A percentile compares a stretch with the other conserved stretches of the same genome.
phyloP scores from a whole-genome alignment of 2,797 vertebrate genomes.

The Pseudochirops cupreus region DNA sequence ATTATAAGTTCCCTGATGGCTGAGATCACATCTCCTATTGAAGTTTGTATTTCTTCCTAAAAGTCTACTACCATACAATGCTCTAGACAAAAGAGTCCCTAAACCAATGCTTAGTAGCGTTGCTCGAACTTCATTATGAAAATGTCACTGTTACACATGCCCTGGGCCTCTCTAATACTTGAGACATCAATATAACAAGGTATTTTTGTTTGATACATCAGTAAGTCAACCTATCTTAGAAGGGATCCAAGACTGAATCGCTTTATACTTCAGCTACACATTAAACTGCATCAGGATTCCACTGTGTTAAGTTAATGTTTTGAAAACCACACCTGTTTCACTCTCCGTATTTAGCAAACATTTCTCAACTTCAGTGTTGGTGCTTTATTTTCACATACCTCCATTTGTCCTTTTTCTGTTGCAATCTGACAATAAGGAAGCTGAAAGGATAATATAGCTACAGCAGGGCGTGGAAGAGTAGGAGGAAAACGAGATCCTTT shows the following conservation, averaged over 20 bases:
- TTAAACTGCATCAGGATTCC: neutral
- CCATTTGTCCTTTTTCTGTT: constrained; percentile 98
- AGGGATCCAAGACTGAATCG: neutral
- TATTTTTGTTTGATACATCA: neutral
- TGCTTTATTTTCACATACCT: constrained; percentile 87
- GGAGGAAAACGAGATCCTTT: constrained; percentile 97
- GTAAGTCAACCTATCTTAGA: neutral
- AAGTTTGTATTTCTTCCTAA: neutral
- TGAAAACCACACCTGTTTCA: neutral
- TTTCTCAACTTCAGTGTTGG: constrained; percentile 21
- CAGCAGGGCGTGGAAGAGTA: constrained; percentile 95
- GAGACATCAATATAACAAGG: neutral
- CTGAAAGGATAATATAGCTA: constrained; percentile 92
- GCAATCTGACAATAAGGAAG: constrained; percentile 94
- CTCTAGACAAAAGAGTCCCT: neutral
- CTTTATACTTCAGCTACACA: neutral
- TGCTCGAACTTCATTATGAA: neutral
- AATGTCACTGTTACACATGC: neutral
- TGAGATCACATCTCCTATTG: neutral
- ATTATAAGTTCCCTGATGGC: neutral
- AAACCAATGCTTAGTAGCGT: neutral
- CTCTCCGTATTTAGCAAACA: neutral
- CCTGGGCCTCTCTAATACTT: neutral
- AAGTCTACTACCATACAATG: neutral
- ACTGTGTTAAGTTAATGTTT: neutral